These are phyloP conservation scores for Cacoxenus indagator DNA, from an alignment of 2,888 invertebrate genomes.

Conservation along the genomic window DNA sequence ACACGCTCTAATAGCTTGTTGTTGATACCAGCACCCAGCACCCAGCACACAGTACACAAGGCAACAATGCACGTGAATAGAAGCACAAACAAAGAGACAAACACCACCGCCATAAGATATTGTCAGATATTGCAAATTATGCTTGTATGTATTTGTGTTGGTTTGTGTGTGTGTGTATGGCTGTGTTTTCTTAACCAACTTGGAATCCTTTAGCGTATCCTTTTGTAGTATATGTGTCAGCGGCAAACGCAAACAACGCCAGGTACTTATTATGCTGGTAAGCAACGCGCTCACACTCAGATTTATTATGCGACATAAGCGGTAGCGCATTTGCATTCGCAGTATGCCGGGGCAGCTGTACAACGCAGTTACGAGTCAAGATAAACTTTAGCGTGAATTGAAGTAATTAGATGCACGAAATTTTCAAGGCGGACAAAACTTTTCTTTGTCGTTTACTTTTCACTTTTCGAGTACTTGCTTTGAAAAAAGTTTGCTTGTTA, in stretches of 20 bases:
- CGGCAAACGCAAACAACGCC: conserved; percentile 32
- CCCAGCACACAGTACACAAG: conserved; percentile 46
- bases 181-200: not conserved
- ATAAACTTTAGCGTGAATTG: conserved; percentile 18
- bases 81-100: conserved; percentile 23
- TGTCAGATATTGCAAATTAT: conserved; percentile 18
- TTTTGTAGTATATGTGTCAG: conserved; percentile 39
- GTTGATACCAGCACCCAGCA: conserved; percentile 46
- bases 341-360: not conserved
- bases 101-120: conserved; percentile 24
- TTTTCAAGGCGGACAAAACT: not conserved
- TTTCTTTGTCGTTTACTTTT: not conserved
- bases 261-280: conserved; percentile 61
- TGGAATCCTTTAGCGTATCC: not conserved
- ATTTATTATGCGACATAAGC: conserved; percentile 63
- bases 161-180: conserved; percentile 2
- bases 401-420: conserved; percentile 15
- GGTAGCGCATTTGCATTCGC: conserved; percentile 17
- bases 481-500: too few species aligned
- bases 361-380: not conserved
- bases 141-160: conserved; percentile 16
- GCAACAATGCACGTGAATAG: conserved; percentile 27
- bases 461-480: too few species aligned
- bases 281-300: conserved; percentile 58
- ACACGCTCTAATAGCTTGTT: conserved; percentile 60